These are phyloP conservation scores for Amphiura filiformis DNA, from an alignment of 35 echinoderm and acorn worm species.

Conservation along the genomic window DNA sequence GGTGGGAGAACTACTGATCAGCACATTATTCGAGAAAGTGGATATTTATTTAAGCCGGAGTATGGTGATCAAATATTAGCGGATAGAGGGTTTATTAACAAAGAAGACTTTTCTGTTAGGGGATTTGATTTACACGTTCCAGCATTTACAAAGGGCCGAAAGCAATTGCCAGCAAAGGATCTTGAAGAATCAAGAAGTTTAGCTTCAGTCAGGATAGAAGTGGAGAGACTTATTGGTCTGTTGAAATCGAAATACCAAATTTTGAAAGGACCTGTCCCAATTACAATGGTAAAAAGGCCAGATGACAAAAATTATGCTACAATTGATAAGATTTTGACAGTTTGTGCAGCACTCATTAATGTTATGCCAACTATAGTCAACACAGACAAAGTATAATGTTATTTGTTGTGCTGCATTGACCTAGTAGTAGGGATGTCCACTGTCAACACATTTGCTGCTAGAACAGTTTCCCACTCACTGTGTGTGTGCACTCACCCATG, in stretches of 20 bases:
- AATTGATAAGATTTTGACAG: neutral
- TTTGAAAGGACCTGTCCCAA: constrained; percentile 16
- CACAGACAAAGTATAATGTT: no score
- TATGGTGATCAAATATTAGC: neutral
- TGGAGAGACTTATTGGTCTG: constrained; percentile 47
- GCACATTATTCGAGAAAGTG: neutral
- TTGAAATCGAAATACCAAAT: constrained; percentile 34
- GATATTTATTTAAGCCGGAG: neutral
- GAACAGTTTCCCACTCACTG: no score
- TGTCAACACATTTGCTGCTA: no score
- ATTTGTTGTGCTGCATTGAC: no score
- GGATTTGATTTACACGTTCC: constrained; percentile 28
- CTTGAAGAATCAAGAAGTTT: constrained; percentile 42
- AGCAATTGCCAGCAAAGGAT: constrained; percentile 33
- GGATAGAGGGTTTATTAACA: neutral
- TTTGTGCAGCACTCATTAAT: neutral
- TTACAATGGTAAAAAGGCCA: neutral
- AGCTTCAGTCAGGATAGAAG: constrained; percentile 27
- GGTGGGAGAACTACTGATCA: neutral
- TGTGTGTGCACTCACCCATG: no score
- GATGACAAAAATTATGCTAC: neutral
- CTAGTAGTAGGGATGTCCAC: no score
- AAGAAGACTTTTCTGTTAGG: neutral
- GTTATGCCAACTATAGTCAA: no score
- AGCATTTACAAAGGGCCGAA: constrained; percentile 51